Base-by-base conservation (phyloP, 23 tunicate genomes). In the Botrylloides violaceus region DNA sequence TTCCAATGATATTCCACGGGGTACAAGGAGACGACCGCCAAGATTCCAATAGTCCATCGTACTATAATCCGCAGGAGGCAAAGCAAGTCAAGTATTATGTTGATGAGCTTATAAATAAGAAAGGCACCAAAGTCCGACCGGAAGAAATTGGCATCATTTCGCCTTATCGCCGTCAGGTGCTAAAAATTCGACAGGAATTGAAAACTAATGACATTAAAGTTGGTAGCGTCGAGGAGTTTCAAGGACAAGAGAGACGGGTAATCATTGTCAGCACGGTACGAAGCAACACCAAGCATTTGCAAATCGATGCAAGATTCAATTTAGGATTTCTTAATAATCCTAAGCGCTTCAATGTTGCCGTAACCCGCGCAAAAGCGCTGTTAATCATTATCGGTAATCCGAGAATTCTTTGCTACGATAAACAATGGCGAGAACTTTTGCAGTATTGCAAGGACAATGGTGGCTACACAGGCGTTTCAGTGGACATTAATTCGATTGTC, bases 11-110 rank as follows among this genome's bases (percentile, higher is more conserved):
- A n/a, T 90, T 90, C 66, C 85, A 83, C 36, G 72, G 84, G 9
- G 81, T 83, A 31, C 68, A 68, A 59, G 97, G 97, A 6, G 77
- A 83, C 58, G 97, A 90, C 22, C 22, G 48, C 53, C 35, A 84
- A 49, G 90, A 83, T 23, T 81, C 73, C n/a, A 75, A 61, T 76
- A 83, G 86, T 56, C 97, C 97, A 3, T 90, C 97, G 1, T 90
- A 66, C 71, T 90, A 82, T 70, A 90, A 90, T 48, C 19, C 66
- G 20, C 71, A 83, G 24, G 97, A 90, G 53, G 70, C 32, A 0
- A 57, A 68, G 66, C 72, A 15, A 73, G 94, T 79, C 12, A 64
- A 60, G 18, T 39, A 73, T 2, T 88, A 79, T 34, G 71, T 75
- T 27, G 1, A 43, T 15, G 58, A 73, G 21, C 73, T 81, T 50